Evolutionary conservation across 2,888 invertebrate genomes (phyloP), one percentile per base, ranked within the genome.

Genomic region (Athetis lepigone): DNA sequence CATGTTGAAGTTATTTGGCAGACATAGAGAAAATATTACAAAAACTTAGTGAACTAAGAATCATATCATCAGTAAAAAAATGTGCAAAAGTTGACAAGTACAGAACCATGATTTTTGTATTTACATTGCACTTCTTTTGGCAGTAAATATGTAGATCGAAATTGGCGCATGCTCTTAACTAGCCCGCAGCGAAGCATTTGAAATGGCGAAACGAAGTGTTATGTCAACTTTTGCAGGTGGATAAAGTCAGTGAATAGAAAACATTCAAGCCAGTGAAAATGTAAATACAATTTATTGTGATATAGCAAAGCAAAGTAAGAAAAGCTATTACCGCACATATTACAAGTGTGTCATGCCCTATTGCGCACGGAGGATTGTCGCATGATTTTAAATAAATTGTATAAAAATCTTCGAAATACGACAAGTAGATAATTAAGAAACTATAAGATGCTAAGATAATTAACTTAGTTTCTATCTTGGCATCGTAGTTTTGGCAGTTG

Each of bases 211-310:
- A 42, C 11, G 29, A 58, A 43, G 42, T 50, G 39, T 51, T n/a
- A 74, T 69, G 75, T 74, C 72, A 72, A 72, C 72, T 74, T 72
- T 69, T 69, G 70, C 72, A 52, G 11, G 36, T 40, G 11, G 7
- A 42, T 56, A 49, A 47, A 69, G 57, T 16, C 19, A 47, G 67
- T 36, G 21, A 37, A 23, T 33, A 50, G 42, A 52, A 63, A 43
- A 56, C 18, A 50, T 49, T 13, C 29, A 50, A 57, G 56, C 16
- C 18, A 42, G 37, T 45, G 29, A 16, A 36, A n/a, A 13, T 3
- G 18, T 13, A 16, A 37, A 43, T 42, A 56, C 50, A 58, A 8
- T 45, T 58, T 55, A 57, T 68, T 68, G 63, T 50, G 8, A 45
- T 27, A 7, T 40, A 52, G 18, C 29, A 7, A 33, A 57, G 52